phyloP scores from a whole-genome alignment of 2,113 vertebrate species.

The Montifringilla adamsi region DNA sequence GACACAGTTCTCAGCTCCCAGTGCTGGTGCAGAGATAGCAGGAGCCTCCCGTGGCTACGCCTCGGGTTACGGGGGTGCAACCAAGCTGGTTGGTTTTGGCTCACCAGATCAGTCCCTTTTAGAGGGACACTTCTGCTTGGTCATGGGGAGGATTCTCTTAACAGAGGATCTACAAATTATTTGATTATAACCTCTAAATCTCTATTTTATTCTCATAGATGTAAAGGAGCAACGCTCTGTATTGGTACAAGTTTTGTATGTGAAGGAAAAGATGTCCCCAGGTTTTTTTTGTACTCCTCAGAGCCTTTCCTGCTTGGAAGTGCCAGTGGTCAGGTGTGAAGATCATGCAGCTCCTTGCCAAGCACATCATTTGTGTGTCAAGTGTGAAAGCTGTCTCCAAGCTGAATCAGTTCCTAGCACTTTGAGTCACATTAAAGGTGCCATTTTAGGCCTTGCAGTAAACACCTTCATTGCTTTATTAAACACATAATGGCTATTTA shows the following conservation, averaged over 20 bases:
- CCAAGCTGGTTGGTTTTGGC: not conserved
- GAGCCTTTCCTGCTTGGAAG: not conserved
- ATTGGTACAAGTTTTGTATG: fast-evolving
- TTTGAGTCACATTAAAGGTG: not conserved
- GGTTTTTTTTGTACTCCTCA: not conserved
- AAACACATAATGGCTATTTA: not conserved
- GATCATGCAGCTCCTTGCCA: slow-evolving; percentile 1
- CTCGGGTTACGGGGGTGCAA: fast-evolving
- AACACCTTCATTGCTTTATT: not conserved
- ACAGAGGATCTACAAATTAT: not conserved
- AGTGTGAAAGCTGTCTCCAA: not conserved
- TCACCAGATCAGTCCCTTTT: not conserved
- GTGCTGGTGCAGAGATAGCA: not conserved
- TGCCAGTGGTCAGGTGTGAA: not conserved
- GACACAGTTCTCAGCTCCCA: not conserved
- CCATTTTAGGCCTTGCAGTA: slow-evolving; percentile 3
- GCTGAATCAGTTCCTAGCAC: not conserved
- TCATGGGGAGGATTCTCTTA: not conserved
- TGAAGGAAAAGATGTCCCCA: not conserved
- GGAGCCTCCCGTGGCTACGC: not conserved
- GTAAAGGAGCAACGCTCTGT: fast-evolving
- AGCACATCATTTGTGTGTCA: not conserved
- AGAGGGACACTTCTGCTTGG: not conserved
- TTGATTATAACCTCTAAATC: not conserved
- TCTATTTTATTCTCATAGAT: fast-evolving